Conservation (phyloP, 2,113 vertebrate genomes). For the Ictalurus furcatus region DNA sequence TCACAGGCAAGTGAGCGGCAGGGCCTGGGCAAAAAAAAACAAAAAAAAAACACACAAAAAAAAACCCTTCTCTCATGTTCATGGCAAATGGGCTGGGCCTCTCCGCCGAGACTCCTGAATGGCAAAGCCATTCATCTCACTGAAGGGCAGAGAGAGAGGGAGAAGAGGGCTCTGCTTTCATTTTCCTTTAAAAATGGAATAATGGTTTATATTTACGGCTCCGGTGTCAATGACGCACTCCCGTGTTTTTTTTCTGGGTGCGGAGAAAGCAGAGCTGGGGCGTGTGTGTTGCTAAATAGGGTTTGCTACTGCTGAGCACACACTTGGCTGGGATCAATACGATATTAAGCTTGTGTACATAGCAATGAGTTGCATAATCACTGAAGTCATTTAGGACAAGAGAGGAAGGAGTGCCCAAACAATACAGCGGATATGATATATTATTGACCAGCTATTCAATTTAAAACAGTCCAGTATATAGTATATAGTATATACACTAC, state of each 20-base stretch:
- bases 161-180: conserved; percentile 43
- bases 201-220: conserved; percentile 84
- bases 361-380: conserved; percentile 80
- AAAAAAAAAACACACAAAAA: conserved; percentile 55
- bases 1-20: conserved; percentile 67
- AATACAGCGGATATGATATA: conserved; percentile 47
- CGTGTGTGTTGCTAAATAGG: conserved; percentile 82
- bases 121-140: conserved; percentile 78
- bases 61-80: conserved; percentile 71
- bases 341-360: conserved; percentile 86
- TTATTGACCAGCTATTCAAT: conserved; percentile 40
- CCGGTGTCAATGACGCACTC: conserved; percentile 58
- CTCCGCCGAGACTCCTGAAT: conserved; percentile 73
- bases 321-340: conserved; percentile 80
- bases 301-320: conserved; percentile 91
- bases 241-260: conserved; percentile 29
- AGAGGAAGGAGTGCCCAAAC: conserved; percentile 50
- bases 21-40: conserved; percentile 58
- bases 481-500: background rate
- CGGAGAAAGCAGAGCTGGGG: conserved; percentile 61
- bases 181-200: conserved; percentile 66
- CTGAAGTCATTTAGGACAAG: conserved; percentile 71
- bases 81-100: conserved; percentile 66
- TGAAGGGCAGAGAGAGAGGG: conserved; percentile 70
- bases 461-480: background rate